Conservation (phyloP, 2,888 invertebrate genomes). For the Charanyca ferruginea region DNA sequence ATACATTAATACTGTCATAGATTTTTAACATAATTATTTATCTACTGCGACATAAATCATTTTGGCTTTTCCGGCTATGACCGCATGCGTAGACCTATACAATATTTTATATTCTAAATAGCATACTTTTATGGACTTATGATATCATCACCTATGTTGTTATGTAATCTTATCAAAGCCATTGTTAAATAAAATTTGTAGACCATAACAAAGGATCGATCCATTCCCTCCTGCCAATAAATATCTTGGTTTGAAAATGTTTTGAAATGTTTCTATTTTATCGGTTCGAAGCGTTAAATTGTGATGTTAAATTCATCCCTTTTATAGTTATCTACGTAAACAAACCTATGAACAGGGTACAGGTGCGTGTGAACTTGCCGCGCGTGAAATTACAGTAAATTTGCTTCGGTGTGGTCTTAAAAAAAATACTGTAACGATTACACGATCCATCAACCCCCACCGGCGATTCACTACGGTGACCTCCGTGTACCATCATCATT, state of each 20-base stretch:
- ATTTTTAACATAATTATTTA: conserved; percentile 15
- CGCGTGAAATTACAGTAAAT: conserved; percentile 89
- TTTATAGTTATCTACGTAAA: conserved; percentile 76
- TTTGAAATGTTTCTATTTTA: conserved; percentile 59
- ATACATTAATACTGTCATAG: too few relatives aligned
- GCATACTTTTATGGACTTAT: conserved; percentile 61
- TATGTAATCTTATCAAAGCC: conserved; percentile 58
- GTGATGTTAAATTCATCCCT: conserved; percentile 70
- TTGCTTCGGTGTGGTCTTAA: conserved; percentile 89
- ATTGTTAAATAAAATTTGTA: conserved; percentile 49
- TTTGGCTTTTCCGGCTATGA: conserved; percentile 55
- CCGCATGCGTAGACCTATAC: conserved; percentile 29
- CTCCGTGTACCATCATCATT: conserved; percentile 82
- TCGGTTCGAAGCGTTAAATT: conserved; percentile 64
- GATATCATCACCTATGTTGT: conserved; percentile 65
- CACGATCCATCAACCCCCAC: conserved; percentile 87
- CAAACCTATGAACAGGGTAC: conserved; percentile 76
- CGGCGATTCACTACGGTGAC: conserved; percentile 84
- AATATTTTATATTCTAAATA: conserved; percentile 66
- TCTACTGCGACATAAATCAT: conserved; percentile 19
- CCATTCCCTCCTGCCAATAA: conserved; percentile 44
- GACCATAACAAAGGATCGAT: conserved; percentile 32
- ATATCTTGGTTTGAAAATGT: conserved; percentile 59
- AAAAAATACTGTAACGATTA: conserved; percentile 84
- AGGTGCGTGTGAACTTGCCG: conserved; percentile 87